A percentile compares a stretch with the other conserved stretches of the same genome.
These are phyloP conservation scores for Thalassarche chlororhynchos DNA, from an alignment of 2,113 vertebrate genomes.

Conservation along the genomic window DNA sequence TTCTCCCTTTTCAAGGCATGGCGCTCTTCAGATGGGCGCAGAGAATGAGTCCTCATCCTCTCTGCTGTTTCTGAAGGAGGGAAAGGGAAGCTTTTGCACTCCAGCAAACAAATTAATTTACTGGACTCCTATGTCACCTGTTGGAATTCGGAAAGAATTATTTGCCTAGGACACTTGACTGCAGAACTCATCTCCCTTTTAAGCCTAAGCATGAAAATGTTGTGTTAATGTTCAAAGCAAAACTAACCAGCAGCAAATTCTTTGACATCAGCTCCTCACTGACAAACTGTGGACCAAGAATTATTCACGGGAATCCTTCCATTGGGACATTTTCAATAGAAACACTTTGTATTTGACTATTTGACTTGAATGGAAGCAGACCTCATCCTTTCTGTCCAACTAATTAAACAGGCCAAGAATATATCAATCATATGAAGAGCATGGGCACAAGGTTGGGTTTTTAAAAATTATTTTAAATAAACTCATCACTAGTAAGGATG, in stretches of 20 bases:
- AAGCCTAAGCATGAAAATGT: background rate
- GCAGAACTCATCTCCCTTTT: background rate
- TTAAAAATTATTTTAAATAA: background rate
- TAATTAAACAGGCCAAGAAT: background rate
- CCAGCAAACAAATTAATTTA: background rate
- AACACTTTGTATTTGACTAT: background rate
- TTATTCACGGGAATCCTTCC: background rate
- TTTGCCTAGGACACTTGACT: background rate
- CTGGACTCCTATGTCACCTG: background rate
- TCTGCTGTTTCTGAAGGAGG: background rate
- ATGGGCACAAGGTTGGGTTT: background rate
- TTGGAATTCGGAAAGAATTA: background rate
- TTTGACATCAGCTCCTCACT: background rate
- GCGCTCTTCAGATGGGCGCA: background rate
- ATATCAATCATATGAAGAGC: background rate
- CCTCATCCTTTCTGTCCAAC: background rate
- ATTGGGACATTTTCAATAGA: background rate
- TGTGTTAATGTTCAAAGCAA: background rate
- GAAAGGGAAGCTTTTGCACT: background rate
- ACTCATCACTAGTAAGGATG: background rate
- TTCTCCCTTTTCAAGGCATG: background rate
- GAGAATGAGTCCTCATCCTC: background rate
- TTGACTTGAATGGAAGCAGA: background rate
- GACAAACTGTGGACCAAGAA: background rate
- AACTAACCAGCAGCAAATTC: background rate